Evolutionary conservation across 1,140 invertebrate genomes (phyloP).

Genomic region (Brachionus asplanchnoidis): DNA sequence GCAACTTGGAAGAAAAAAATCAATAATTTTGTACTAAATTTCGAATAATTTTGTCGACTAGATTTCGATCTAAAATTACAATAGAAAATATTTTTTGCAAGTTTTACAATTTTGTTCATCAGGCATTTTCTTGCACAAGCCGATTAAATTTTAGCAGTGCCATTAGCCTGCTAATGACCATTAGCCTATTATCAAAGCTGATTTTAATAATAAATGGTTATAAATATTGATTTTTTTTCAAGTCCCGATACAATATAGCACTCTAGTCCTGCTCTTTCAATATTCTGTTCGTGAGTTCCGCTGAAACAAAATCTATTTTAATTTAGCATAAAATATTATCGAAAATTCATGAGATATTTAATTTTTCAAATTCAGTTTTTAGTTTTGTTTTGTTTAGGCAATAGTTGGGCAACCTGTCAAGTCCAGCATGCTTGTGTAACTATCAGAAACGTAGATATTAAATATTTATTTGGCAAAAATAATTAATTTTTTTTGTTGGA

Average conservation of each 20-base stretch:
- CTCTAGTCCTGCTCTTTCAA: background rate
- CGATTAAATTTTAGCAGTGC: background rate
- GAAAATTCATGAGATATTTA: background rate
- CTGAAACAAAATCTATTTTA: background rate
- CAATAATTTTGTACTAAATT: slow-evolving; percentile 25
- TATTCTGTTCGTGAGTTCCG: slow-evolving; percentile 9
- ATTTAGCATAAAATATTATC: slow-evolving; percentile 25
- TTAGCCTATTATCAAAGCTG: background rate
- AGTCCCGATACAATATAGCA: background rate
- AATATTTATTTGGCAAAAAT: background rate
- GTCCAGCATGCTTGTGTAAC: background rate
- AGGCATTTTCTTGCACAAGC: background rate
- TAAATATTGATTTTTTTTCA: slow-evolving; percentile 22
- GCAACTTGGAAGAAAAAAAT: background rate
- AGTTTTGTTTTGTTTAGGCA: background rate
- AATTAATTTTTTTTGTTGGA: background rate
- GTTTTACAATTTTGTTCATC: background rate
- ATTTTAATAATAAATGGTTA: slow-evolving; percentile 23
- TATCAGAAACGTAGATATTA: background rate
- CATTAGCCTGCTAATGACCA: background rate
- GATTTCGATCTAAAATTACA: background rate
- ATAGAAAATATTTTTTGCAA: background rate
- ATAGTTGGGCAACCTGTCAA: background rate
- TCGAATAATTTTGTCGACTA: slow-evolving; percentile 18
- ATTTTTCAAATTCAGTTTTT: background rate